Conservation (phyloP, 1,140 invertebrate species). For the Zaprionus davidi region DNA sequence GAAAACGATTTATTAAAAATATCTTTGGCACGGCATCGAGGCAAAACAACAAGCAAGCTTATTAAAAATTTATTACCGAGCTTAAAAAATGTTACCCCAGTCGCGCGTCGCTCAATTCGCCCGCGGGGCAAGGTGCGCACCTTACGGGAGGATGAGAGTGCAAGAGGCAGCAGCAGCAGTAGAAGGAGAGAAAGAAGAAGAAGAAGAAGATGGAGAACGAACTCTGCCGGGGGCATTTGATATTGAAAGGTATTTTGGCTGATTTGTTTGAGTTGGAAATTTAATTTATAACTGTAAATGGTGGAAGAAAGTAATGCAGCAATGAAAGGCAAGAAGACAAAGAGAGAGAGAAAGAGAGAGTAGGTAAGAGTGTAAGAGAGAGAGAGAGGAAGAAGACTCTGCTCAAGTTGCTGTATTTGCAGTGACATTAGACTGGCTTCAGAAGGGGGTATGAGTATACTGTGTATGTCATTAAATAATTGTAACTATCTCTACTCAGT, state of each 20-base stretch:
- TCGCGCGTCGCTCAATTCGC: slow-evolving; percentile 49
- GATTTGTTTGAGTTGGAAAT: slow-evolving; percentile 82
- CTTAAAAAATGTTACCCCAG: slow-evolving; percentile 83
- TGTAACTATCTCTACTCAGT: too few relatives aligned
- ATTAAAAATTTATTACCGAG: slow-evolving; percentile 82
- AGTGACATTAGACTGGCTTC: too few relatives aligned
- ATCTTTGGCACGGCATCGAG: slow-evolving; percentile 74
- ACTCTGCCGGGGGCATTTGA: slow-evolving; percentile 59
- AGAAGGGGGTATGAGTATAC: too few relatives aligned
- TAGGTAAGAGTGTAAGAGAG: not conserved
- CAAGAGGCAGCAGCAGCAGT: not conserved
- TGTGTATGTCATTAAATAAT: too few relatives aligned
- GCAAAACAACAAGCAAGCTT: slow-evolving; percentile 81
- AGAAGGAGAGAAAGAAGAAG: not conserved
- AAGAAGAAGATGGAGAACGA: slow-evolving; percentile 13
- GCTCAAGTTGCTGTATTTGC: too few relatives aligned
- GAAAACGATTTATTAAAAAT: slow-evolving; percentile 83
- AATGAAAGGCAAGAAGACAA: not conserved
- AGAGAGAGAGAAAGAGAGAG: not conserved
- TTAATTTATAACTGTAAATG: slow-evolving; percentile 81
- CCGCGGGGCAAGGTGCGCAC: slow-evolving; percentile 54
- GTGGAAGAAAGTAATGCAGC: not conserved
- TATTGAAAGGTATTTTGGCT: slow-evolving; percentile 81
- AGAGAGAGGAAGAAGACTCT: not conserved
- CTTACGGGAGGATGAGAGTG: slow-evolving; percentile 30